A percentile compares a stretch with the other conserved stretches of the same genome.
Evolutionary conservation across 2,113 vertebrate species (phyloP).

Genomic region (Tetrax tetrax): DNA sequence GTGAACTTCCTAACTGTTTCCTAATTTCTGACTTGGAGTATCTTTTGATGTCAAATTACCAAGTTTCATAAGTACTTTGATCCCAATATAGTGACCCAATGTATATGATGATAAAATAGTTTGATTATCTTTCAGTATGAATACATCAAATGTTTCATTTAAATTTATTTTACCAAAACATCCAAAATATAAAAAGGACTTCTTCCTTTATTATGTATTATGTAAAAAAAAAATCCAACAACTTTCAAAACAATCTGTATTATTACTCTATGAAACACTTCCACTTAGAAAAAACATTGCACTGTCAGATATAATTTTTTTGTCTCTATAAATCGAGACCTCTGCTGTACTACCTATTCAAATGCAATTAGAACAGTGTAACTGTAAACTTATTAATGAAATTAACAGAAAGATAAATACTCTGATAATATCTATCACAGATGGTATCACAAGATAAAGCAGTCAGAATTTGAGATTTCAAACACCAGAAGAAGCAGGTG

Average conservation of each 20-base stretch:
- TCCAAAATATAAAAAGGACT: not conserved
- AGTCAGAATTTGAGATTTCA: not conserved
- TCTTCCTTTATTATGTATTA: not conserved
- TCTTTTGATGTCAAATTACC: not conserved
- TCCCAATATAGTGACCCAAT: not conserved
- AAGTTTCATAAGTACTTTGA: not conserved
- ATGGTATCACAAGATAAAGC: not conserved
- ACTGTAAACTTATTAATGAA: not conserved
- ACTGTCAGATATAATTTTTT: not conserved
- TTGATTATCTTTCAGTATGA: not conserved
- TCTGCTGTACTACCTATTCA: not conserved
- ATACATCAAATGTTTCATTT: not conserved
- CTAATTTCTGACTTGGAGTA: not conserved
- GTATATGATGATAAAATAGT: not conserved
- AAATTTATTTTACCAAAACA: not conserved
- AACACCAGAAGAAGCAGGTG: not conserved
- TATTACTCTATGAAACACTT: not conserved
- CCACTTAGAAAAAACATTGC: not conserved
- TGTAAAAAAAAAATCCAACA: fast-evolving
- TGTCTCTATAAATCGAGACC: not conserved
- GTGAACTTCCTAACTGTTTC: fast-evolving
- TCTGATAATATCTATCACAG: not conserved
- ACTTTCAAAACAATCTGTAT: not conserved
- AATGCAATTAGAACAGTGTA: not conserved
- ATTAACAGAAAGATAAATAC: not conserved